Conservation (phyloP, 1,140 invertebrate genomes). For the Periplaneta americana region DNA sequence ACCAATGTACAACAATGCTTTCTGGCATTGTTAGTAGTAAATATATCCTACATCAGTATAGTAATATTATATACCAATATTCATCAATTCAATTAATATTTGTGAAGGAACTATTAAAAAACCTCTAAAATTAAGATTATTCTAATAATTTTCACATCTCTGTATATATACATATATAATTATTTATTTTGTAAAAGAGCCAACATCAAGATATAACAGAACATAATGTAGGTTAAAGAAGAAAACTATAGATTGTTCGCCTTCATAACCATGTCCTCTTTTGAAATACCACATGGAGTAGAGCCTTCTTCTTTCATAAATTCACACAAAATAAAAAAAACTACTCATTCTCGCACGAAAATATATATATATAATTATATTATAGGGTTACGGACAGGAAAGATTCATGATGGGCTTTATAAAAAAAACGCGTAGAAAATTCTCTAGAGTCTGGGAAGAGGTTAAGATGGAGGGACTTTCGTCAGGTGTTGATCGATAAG, state of each 20-base stretch:
- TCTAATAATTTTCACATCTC: no score
- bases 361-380: no score
- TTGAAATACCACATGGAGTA: neutral
- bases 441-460: neutral
- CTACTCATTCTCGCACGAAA: neutral
- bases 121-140: no score
- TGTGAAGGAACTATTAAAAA: no score
- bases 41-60: no score
- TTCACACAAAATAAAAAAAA: neutral
- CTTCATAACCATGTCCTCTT: neutral
- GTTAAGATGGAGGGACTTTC: neutral
- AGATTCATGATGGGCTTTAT: neutral
- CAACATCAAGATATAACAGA: neutral
- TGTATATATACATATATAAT: no score
- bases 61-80: no score
- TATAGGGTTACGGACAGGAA: neutral
- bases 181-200: neutral
- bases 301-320: neutral
- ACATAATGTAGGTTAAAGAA: no score
- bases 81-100: no score
- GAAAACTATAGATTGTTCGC: neutral
- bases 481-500: neutral
- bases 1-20: no score
- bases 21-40: no score
- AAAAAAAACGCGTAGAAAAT: neutral